These are phyloP conservation scores for Procavia capensis DNA, from an alignment of 2,113 vertebrate species.

Conservation along the genomic window DNA sequence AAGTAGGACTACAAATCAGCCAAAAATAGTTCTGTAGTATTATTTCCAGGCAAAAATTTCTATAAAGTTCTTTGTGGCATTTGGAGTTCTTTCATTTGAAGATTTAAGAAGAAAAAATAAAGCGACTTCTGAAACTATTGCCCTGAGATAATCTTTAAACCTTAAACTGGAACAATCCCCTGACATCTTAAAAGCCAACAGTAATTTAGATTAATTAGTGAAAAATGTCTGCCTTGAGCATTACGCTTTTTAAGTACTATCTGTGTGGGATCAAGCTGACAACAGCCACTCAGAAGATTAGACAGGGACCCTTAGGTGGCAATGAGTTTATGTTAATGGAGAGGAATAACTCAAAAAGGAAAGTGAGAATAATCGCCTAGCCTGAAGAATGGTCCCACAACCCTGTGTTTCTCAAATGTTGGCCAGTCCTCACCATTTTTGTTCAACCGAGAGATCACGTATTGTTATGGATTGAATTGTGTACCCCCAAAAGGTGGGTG, in stretches of 20 bases:
- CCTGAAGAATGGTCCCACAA: not conserved
- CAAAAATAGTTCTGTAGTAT: fast-evolving
- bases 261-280: not conserved
- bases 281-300: not conserved
- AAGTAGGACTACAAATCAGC: fast-evolving
- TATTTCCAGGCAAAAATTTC: not conserved
- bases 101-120: not conserved
- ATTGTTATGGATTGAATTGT: not conserved
- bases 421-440: not conserved
- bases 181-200: not conserved
- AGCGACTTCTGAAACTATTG: not conserved
- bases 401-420: not conserved
- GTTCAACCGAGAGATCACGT: not conserved
- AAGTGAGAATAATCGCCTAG: no score
- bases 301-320: not conserved
- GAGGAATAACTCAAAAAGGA: not conserved
- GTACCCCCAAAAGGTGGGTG: not conserved
- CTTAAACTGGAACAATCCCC: not conserved
- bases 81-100: not conserved
- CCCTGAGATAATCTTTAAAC: not conserved
- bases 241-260: not conserved
- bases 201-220: not conserved
- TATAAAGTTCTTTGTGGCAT: no score
- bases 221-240: not conserved
- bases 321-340: no score